Evolutionary conservation across 2,888 invertebrate genomes (phyloP), one percentile per base, ranked within the genome.

Genomic region (Scrobipalpa atriplicella): DNA sequence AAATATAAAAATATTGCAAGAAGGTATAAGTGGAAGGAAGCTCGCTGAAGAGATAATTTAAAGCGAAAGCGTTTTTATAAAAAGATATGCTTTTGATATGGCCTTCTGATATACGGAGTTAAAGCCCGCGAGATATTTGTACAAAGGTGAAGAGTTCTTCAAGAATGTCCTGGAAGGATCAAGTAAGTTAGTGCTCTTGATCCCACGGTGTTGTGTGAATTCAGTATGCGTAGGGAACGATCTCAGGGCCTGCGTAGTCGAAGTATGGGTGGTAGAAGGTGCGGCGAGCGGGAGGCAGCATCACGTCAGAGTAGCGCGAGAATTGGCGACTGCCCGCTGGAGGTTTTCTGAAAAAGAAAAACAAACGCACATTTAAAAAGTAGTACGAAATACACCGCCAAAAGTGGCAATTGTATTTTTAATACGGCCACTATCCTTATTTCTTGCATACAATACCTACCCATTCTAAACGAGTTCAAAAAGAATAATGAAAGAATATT

Each of bases 81-180:
- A 76, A 74, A 78, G 90, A 92, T 92, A 92, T 92, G 92, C 86
- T 84, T 84, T 78, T 84, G 91, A 91, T 91, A 92, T 90, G 90
- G 81, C 80, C 70, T 77, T 80, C 71, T 84, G 84, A 83, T 85
- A 85, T 78, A 76, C 74, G 73, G 76, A 72, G 72, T 81, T 83
- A 82, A 85, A 85, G 84, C 83, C 85, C 76, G 78, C 72, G 71
- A 78, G 78, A 73, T 74, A 61, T 82, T 89, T 89, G 87, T 88
- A 86, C 86, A 82, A 75, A 72, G 77, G 78, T 79, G 79, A 73
- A 77, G 78, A 80, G 78, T 74, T 76, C 79, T 74, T 68, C 70
- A 67, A 70, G 71, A 64, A 64, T 38, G 36, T 68, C 79, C 77
- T 79, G 75, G 79, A 75, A 76, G 72, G 74, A 74, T 71, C 76